Conservation (phyloP, 2,888 invertebrate species). For the Chironomus tentans region DNA sequence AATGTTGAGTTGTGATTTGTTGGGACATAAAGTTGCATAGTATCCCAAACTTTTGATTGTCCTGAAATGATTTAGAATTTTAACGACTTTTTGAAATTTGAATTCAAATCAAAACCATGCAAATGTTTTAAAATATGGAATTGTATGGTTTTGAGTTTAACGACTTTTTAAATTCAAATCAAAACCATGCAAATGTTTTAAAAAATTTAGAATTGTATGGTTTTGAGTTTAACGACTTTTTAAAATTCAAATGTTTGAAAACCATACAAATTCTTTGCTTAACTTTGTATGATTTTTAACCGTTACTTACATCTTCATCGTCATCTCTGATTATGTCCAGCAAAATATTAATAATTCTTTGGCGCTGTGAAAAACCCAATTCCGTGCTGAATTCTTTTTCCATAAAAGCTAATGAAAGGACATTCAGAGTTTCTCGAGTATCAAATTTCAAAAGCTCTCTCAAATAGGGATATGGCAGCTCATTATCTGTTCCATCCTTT, state of each 20-base stretch:
- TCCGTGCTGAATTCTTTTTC: slow-evolving; percentile 68
- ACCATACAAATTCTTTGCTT: too few species aligned
- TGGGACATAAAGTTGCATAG: slow-evolving; percentile 56
- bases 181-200: too few species aligned
- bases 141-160: too few species aligned
- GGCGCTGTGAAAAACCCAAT: slow-evolving; percentile 59
- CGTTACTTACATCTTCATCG: slow-evolving; percentile 51
- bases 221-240: too few species aligned
- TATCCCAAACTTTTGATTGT: slow-evolving; percentile 44
- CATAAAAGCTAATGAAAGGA: slow-evolving; percentile 73
- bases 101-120: too few species aligned
- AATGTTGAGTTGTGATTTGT: slow-evolving; percentile 48
- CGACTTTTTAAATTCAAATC: too few species aligned
- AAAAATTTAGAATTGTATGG: too few species aligned
- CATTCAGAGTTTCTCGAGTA: slow-evolving; percentile 76
- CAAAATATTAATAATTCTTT: slow-evolving; percentile 68
- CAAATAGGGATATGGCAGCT: slow-evolving; percentile 60
- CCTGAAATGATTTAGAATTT: neutral
- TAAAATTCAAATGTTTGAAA: too few species aligned
- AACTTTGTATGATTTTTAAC: slow-evolving; percentile 11
- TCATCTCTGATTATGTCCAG: slow-evolving; percentile 58
- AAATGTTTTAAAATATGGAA: too few species aligned
- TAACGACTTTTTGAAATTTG: neutral
- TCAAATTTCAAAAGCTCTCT: slow-evolving; percentile 71
- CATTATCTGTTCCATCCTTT: slow-evolving; percentile 49